Conservation (phyloP, 2,797 vertebrate genomes). For the Poeciliopsis paucimaculata region DNA sequence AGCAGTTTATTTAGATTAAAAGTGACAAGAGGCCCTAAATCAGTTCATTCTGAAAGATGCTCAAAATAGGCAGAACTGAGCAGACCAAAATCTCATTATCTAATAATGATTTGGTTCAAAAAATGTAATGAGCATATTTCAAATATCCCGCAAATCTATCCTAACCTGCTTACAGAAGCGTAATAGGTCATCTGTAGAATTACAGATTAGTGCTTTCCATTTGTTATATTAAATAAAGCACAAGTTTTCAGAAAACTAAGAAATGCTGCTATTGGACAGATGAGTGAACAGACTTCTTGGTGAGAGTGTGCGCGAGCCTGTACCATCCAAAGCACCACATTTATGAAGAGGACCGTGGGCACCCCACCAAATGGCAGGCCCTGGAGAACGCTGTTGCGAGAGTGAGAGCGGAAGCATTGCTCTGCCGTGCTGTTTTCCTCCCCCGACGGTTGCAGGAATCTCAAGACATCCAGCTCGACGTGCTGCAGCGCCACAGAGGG, state of each 20-base stretch:
- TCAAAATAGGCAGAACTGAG: too few species aligned
- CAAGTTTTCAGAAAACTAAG: not conserved
- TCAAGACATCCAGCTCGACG: conserved; percentile 60
- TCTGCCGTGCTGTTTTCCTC: conserved; percentile 83
- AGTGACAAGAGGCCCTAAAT: too few species aligned
- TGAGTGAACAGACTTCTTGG: not conserved
- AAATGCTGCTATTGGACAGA: not conserved
- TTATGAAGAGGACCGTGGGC: conserved; percentile 92
- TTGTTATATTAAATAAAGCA: not conserved
- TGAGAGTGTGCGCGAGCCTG: conserved; percentile 28
- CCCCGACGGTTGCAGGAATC: conserved; percentile 54
- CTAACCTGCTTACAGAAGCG: too few species aligned
- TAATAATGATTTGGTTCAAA: too few species aligned
- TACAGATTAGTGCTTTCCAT: not conserved
- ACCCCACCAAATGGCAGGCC: conserved; percentile 93
- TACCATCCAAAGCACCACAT: conserved; percentile 93
- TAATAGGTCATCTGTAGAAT: not conserved
- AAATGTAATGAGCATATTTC: too few species aligned
- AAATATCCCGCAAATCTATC: too few species aligned
- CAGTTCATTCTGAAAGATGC: too few species aligned
- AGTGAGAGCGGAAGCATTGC: conserved; percentile 86
- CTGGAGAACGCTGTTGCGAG: conserved; percentile 90
- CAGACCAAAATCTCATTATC: too few species aligned
- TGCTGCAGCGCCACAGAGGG: conserved; percentile 50
- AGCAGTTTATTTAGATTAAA: too few species aligned